These are phyloP conservation scores for Vultur gryphus DNA, from an alignment of 2,797 vertebrate genomes.

Conservation along the genomic window DNA sequence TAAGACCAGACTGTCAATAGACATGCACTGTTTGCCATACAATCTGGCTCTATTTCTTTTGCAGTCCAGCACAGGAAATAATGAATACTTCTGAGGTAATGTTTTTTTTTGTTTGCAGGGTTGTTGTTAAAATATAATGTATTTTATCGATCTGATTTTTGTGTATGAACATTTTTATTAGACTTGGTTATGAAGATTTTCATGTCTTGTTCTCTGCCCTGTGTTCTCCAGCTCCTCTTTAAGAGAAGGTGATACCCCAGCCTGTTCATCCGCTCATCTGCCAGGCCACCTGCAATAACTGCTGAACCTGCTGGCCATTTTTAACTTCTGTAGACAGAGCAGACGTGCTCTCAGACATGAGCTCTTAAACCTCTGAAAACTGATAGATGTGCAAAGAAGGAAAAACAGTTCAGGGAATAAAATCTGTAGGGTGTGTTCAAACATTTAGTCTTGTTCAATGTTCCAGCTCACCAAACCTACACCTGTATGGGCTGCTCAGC, in stretches of 20 bases:
- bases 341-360: accelerated
- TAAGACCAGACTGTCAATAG: neutral
- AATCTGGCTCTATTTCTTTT: neutral
- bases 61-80: neutral
- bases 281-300: neutral
- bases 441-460: neutral
- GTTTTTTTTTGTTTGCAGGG: neutral
- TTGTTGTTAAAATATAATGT: neutral
- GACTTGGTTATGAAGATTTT: neutral
- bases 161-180: neutral
- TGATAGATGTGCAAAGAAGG: neutral
- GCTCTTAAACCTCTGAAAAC: neutral
- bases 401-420: neutral
- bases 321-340: neutral
- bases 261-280: neutral
- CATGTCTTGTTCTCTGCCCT: neutral
- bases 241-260: neutral
- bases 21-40: neutral
- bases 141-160: neutral
- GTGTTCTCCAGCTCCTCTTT: neutral
- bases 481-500: neutral
- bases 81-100: neutral
- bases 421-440: neutral
- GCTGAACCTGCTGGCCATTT: neutral
- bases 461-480: neutral